Base-by-base conservation (phyloP, 2,113 vertebrate species). In the Empidonax alnorum region DNA sequence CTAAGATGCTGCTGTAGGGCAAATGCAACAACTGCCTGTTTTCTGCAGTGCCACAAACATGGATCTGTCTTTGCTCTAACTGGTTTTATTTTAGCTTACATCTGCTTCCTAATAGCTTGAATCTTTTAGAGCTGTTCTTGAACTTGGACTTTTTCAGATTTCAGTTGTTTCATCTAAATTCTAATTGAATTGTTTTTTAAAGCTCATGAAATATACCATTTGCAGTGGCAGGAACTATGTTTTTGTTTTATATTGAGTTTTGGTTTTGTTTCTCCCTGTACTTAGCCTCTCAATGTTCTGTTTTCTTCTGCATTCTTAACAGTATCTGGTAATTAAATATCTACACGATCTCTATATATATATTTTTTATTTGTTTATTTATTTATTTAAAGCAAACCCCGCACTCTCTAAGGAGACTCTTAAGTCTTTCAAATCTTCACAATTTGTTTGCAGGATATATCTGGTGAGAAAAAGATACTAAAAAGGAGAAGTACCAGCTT, bases 61-160 rank as follows among this genome's bases (percentile, higher is more conserved):
- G 33, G 59, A 77, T 95, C 56, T 96, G 76, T 94, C 89, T 93
- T 77, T 2, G 1, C 53, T 88, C 47, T 56, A 85, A 88, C 39
- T 41, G 25, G 23, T 49, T 91, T 93, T 93, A 83, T 83, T 94
- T 94, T 91, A 93, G 21, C 23, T 80, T 71, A 37, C 68, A 25
- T 83, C 69, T 96, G 39, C 14, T 72, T 83, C 49, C 25, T 83
- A 76, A 63, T 17, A 79, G 46, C 27, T 63, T 50, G 24, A 59
- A 1, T 33, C 77, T 82, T 86, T 77, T 25, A 35, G 73, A 94
- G 17, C 23, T 71, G 11, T 33, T 93, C 31, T 67, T 49, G 52
- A 85, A 77, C 47, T 71, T 88, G 10, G 15, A 59, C 6, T 39
- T 83, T 27, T 89, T 58, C 31, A 67, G 3, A 8, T 72, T 61